phyloP scores from a whole-genome alignment of 2,113 vertebrate species.

The Machaerirhynchus nigripectus region DNA sequence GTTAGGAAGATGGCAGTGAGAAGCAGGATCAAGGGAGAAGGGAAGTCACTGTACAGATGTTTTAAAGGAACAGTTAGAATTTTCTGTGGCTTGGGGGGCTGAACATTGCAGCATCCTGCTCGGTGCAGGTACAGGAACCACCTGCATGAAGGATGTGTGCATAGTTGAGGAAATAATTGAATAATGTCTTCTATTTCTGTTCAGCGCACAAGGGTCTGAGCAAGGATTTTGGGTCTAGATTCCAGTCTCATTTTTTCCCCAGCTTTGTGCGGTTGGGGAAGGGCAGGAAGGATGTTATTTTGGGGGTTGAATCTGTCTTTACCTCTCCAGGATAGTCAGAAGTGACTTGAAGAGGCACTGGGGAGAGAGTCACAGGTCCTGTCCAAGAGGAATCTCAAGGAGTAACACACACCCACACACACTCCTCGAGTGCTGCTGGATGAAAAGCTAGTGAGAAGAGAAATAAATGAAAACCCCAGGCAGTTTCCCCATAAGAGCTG shows the following conservation, averaged over 20 bases:
- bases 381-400: background rate
- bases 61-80: conserved; percentile 47
- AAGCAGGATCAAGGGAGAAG: conserved; percentile 47
- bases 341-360: background rate
- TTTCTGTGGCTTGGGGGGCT: conserved; percentile 11
- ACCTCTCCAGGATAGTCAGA: background rate
- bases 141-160: background rate
- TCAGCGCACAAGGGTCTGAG: background rate
- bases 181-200: background rate
- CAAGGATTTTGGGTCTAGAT: background rate
- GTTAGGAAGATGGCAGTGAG: conserved; percentile 49
- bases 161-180: background rate
- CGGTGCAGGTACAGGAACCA: background rate
- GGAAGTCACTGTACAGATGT: conserved; percentile 37
- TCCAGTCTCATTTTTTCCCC: background rate
- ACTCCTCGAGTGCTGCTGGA: background rate
- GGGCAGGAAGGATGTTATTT: background rate
- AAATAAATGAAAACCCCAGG: background rate
- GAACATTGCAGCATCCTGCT: background rate
- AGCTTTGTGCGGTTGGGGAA: background rate
- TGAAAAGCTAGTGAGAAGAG: background rate
- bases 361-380: background rate
- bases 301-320: background rate
- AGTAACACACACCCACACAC: background rate
- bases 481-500: rapidly evolving